These are phyloP conservation scores for Balaenoptera acutorostrata DNA, from an alignment of 2,113 vertebrate species.

Conservation along the genomic window DNA sequence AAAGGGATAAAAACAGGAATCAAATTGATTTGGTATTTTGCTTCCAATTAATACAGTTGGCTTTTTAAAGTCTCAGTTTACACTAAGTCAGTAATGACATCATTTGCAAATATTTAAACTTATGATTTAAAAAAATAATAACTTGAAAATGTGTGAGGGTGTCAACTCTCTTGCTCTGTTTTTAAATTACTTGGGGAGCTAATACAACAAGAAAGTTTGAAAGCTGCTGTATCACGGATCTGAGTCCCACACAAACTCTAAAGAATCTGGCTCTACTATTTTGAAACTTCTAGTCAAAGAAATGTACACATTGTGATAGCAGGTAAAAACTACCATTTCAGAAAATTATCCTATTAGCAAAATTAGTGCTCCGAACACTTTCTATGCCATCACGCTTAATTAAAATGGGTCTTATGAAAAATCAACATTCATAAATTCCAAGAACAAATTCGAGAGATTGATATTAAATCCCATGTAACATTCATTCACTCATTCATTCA, in stretches of 20 bases:
- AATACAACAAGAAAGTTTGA: not conserved
- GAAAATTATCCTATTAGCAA: conserved; percentile 32
- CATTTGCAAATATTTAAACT: not conserved
- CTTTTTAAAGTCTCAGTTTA: not conserved
- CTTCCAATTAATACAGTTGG: not conserved
- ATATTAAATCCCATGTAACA: not conserved
- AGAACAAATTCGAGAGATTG: conserved; percentile 5
- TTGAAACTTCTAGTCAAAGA: conserved; percentile 15
- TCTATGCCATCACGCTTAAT: not conserved
- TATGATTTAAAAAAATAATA: not conserved
- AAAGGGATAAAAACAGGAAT: not conserved
- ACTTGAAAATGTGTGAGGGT: not conserved
- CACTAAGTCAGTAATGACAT: not conserved
- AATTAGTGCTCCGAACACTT: not conserved
- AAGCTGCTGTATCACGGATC: not conserved
- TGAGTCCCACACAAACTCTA: not conserved
- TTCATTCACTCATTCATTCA: not conserved
- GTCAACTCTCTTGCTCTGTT: not conserved
- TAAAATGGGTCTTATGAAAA: conserved; percentile 20
- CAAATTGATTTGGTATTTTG: not conserved
- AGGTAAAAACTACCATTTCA: not conserved
- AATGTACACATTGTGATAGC: not conserved
- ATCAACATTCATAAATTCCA: conserved; percentile 13
- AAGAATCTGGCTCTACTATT: not conserved
- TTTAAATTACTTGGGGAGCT: not conserved